A percentile compares a stretch with the other conserved stretches of the same genome.
These are phyloP conservation scores for Lucinisca nassula DNA, from an alignment of 2,888 invertebrate genomes.

Conservation along the genomic window DNA sequence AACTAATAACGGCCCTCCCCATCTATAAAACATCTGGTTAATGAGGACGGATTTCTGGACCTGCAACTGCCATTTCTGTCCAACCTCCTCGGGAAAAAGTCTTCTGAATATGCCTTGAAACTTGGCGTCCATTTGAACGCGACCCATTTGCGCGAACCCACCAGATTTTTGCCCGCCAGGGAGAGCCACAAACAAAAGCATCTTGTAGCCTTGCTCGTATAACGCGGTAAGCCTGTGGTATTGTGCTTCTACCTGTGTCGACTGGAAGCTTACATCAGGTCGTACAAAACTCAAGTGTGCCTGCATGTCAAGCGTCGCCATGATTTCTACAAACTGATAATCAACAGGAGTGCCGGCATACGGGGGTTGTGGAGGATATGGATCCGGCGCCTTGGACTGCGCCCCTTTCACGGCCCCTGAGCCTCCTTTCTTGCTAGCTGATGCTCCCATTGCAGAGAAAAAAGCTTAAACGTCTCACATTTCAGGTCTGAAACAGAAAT, in stretches of 20 bases:
- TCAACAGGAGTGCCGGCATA: slow-evolving; percentile 73
- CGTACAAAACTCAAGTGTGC: slow-evolving; percentile 46
- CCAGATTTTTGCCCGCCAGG: slow-evolving; percentile 28
- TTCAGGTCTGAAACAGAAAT: no score
- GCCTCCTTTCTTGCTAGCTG: neutral
- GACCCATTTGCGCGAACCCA: slow-evolving; percentile 57
- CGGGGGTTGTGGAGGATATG: slow-evolving; percentile 67
- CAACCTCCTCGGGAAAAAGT: slow-evolving; percentile 63
- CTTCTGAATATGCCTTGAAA: slow-evolving; percentile 80
- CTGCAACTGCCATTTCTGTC: slow-evolving; percentile 77
- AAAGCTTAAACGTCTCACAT: no score
- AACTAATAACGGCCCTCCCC: slow-evolving; percentile 39
- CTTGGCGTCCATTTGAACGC: slow-evolving; percentile 53
- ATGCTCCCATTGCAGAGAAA: neutral
- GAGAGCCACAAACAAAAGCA: slow-evolving; percentile 63
- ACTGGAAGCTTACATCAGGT: slow-evolving; percentile 35
- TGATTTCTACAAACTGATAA: slow-evolving; percentile 74
- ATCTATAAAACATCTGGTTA: slow-evolving; percentile 58
- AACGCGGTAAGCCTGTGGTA: slow-evolving; percentile 46
- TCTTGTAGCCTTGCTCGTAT: slow-evolving; percentile 58
- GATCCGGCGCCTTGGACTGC: neutral
- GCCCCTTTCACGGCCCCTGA: neutral
- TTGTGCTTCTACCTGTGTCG: slow-evolving; percentile 54
- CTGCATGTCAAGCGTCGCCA: slow-evolving; percentile 61
- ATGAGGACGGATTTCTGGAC: slow-evolving; percentile 79